Evolutionary conservation across 2,888 invertebrate species (phyloP), one percentile per base, ranked within the genome.

Genomic region (Ceratothoa steindachneri): DNA sequence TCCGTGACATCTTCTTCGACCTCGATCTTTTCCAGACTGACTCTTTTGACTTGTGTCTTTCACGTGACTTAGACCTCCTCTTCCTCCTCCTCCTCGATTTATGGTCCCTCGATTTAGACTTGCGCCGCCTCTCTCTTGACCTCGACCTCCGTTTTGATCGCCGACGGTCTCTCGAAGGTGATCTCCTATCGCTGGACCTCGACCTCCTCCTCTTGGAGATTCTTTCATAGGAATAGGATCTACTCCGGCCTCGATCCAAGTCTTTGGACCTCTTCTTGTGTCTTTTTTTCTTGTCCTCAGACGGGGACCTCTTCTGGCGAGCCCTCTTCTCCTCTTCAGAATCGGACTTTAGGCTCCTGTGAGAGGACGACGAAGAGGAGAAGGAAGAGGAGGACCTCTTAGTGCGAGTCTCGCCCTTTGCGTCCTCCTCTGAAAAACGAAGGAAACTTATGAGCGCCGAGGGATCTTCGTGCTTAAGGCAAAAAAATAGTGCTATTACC

Each of bases 241-340:
- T 66, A 72, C 74, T 75, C 24, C 72, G 60, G 22, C 70, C 69
- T n/a, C 64, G 66, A 51, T 68, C 67, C 3, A 29, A 41, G 22
- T 75, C 77, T 71, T n/a, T n/a, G n/a, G n/a, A n/a, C n/a, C 72
- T 72, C 65, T 41, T 52, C 65, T 72, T 77, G 27, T 52, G 52
- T 4, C 53, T 52, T 52, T 53, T 24, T 66, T 69, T 70, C 7
- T 60, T 70, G n/a, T 72, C 72, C 3, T 75, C 73, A 24, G 72
- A 28, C n/a, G 51, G 30, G 15, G 19, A 19, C 1, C 30, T 52
- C 1, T 30, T 30, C 15, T 69, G 27, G 22, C 53, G 51, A 24
- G 53, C 3, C 2, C 52, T 51, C 52, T 51, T 51, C 52, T n/a
- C 52, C n/a, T n/a, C n/a, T n/a, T n/a, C n/a, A n/a, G n/a, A n/a